Percentiles rank a stretch among this genome's conserved stretches.
phyloP scores from a whole-genome alignment of 2,797 vertebrate species.

The Fringilla coelebs region DNA sequence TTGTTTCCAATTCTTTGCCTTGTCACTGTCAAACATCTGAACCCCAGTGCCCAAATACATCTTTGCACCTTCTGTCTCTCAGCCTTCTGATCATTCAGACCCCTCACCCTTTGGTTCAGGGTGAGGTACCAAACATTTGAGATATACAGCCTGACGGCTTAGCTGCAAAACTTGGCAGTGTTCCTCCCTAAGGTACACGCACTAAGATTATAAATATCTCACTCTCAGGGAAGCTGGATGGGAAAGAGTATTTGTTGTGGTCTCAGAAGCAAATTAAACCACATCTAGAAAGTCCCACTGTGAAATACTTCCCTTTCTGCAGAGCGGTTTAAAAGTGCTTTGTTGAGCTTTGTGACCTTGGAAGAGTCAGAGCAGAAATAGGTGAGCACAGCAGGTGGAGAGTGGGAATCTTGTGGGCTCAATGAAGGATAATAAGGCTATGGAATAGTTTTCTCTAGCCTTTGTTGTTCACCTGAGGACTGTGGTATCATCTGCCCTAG shows the following conservation, averaged over 20 bases:
- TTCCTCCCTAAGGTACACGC: not conserved
- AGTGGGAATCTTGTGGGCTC: not conserved
- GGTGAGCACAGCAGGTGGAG: not conserved
- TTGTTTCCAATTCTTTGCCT: not conserved
- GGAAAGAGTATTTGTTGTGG: not conserved
- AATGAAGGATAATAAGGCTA: not conserved
- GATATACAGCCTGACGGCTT: not conserved
- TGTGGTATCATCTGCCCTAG: not conserved
- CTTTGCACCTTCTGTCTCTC: slow-evolving; percentile 36
- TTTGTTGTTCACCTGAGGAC: not conserved
- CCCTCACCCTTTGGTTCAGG: not conserved
- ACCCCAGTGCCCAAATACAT: not conserved
- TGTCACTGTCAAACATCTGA: not conserved
- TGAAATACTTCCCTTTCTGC: not conserved
- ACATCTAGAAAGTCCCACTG: not conserved
- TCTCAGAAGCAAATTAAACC: not conserved
- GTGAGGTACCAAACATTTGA: not conserved
- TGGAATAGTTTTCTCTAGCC: not conserved
- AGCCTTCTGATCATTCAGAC: not conserved
- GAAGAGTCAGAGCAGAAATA: not conserved
- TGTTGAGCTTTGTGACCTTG: not conserved
- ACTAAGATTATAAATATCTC: not conserved
- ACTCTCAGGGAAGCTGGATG: not conserved
- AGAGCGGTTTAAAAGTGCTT: not conserved
- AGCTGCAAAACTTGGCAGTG: not conserved